Evolutionary conservation across 2,797 vertebrate genomes (phyloP), one percentile per base, ranked within the genome.

Genomic region (Catostomus latipinnis): DNA sequence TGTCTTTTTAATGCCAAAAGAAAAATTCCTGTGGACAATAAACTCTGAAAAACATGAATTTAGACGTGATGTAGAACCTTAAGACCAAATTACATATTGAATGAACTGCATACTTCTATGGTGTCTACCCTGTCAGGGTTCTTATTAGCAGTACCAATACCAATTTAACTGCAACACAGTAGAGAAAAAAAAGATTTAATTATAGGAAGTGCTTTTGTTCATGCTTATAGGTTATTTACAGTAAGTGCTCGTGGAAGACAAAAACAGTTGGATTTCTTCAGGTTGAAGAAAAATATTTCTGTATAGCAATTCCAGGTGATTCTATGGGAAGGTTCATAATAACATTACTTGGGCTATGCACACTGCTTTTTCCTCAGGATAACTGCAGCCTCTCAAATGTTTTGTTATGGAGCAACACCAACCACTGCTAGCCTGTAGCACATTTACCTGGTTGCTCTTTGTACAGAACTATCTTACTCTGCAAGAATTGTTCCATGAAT

Each of bases 331-430:
- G 22, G 22, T 62, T 74, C 10, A 61, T 66, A 54, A 70, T 60
- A 66, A 5, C 46, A 57, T 76, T 69, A 73, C 72, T 6, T 60
- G 13, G 48, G 57, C 46, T 74, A 22, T 53, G 70, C 16, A 62
- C 22, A 48, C 50, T 57, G 54, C 46, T 66, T 70, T 74, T 67
- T 56, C 63, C 48, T 69, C 22, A 70, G 67, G 70, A 63, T 72
- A 82, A 86, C 67, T 49, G 76, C 48, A 43, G 77, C 56, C 72
- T 80, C 76, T 84, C 81, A 78, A 74, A 62, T 7, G 48, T 6
- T 77, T 78, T 76, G 84, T 74, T 77, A 49, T n/a, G 53, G 48
- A 67, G 63, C 16, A n/a, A 67, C 58, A 78, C 68, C 72, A 73
- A 71, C 34, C 69, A 54, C 34, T 66, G 70, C 46, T 54, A 71